Evolutionary conservation across 2,888 invertebrate species (phyloP), one percentile per base, ranked within the genome.

Genomic region (Mythimna vitellina): DNA sequence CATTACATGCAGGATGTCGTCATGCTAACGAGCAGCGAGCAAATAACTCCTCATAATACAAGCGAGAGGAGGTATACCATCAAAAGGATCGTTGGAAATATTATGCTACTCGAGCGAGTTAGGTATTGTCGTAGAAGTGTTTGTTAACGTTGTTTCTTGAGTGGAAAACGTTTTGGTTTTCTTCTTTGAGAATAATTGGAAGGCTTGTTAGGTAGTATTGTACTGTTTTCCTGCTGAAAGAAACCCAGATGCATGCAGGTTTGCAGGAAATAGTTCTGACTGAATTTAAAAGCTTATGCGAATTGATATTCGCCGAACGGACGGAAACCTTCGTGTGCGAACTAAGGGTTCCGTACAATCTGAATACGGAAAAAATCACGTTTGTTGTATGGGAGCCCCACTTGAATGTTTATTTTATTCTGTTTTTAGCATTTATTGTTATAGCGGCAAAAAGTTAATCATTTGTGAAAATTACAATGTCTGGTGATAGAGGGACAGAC

Each of bases 21-120:
- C 87, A 87, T 82, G 87, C 90, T 94, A 94, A 94, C 92, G 93
- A 94, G 93, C 89, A 87, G 86, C 84, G 85, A 90, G 91, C 92
- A 93, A 93, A 94, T 93, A 94, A 92, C 93, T 92, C 90, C 88
- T 92, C 91, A 91, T 92, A 87, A 84, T 85, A 82, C 75, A 80
- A 71, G 63, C 78, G 71, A 83, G 78, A 82, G 73, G 71, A 77
- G 74, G 80, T 83, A 80, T 72, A 82, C 77, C 69, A 73, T 79
- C 62, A 75, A 73, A 70, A 58, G 73, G 81, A 76, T 71, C 81
- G 75, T 84, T 84, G 70, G 51, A 67, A 81, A 73, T 77, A 65
- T 68, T 62, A 35, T 64, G 71, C 70, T 77, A 81, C 86, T 84
- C 29, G 86, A 71, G 65, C 84, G 51, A 86, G 86, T 80, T 68